Evolutionary conservation across 30 jellyfish, hydroid and myxozoan genomes (phyloP).

Genomic region (Nemopilema nomurai): DNA sequence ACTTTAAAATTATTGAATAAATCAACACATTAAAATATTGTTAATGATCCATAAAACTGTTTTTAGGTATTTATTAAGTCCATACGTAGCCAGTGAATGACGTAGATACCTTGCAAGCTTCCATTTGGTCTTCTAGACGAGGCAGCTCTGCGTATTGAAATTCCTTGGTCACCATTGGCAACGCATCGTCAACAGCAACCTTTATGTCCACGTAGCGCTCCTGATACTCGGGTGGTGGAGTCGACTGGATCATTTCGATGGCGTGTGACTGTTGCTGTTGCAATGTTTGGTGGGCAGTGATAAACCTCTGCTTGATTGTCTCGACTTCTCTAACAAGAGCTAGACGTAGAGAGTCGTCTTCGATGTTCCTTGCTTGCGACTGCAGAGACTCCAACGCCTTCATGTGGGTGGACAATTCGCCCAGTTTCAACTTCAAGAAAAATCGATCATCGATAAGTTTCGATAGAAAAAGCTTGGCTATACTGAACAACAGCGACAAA

Average conservation of each 20-base stretch:
- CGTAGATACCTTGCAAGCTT: constrained; percentile 74
- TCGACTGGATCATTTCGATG: constrained; percentile 79
- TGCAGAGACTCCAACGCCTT: constrained; percentile 71
- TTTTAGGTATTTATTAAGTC: too few relatives aligned
- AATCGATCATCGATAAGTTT: background rate
- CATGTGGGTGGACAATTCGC: constrained; percentile 73
- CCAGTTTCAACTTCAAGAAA: constrained; percentile 63
- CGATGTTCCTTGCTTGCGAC: constrained; percentile 64
- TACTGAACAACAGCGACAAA: background rate
- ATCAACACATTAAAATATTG: too few relatives aligned
- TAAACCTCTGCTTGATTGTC: constrained; percentile 71
- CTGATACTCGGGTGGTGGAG: constrained; percentile 94
- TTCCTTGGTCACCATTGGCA: constrained; percentile 86
- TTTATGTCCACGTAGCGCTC: constrained; percentile 64
- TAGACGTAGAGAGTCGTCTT: constrained; percentile 83
- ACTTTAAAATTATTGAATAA: too few relatives aligned
- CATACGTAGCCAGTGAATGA: too few relatives aligned
- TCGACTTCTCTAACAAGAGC: constrained; percentile 88
- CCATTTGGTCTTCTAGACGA: constrained; percentile 68
- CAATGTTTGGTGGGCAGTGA: constrained; percentile 57
- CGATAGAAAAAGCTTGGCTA: too few relatives aligned
- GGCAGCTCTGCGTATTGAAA: constrained; percentile 79
- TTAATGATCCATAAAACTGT: too few relatives aligned
- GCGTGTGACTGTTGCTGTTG: constrained; percentile 80
- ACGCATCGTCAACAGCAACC: constrained; percentile 80